Conservation (phyloP, 2,888 invertebrate genomes). For the Amphipyra berbera region DNA sequence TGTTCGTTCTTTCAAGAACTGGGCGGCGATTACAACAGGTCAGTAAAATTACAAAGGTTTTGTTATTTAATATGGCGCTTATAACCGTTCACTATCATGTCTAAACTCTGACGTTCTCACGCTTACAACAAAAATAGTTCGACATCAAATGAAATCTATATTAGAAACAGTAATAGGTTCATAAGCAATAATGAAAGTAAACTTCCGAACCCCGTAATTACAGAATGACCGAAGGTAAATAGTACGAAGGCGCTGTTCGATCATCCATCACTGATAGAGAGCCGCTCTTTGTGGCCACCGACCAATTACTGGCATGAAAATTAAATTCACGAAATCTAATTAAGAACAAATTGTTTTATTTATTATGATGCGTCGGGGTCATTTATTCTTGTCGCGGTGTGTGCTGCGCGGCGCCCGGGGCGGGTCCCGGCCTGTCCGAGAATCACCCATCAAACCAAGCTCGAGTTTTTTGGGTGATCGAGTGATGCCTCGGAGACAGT, state of each 20-base stretch:
- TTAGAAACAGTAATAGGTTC: slow-evolving; percentile 85
- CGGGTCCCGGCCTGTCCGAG: slow-evolving; percentile 73
- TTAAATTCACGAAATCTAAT: slow-evolving; percentile 90
- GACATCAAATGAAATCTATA: slow-evolving; percentile 82
- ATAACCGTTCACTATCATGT: background rate
- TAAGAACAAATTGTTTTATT: slow-evolving; percentile 90
- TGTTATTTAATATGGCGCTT: slow-evolving; percentile 4
- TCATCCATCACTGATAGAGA: slow-evolving; percentile 89
- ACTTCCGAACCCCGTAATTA: slow-evolving; percentile 88
- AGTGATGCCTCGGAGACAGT: slow-evolving; percentile 55
- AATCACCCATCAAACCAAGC: slow-evolving; percentile 55
- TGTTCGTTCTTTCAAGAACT: slow-evolving; percentile 23
- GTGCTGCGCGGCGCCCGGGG: slow-evolving; percentile 83
- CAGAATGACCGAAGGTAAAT: slow-evolving; percentile 84
- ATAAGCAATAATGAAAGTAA: slow-evolving; percentile 86
- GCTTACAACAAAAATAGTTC: slow-evolving; percentile 68
- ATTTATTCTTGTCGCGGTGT: slow-evolving; percentile 86
- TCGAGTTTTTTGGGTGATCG: slow-evolving; percentile 68
- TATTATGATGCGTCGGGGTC: slow-evolving; percentile 89
- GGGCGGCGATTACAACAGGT: slow-evolving; percentile 5
- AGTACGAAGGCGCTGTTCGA: slow-evolving; percentile 85
- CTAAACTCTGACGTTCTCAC: slow-evolving; percentile 58
- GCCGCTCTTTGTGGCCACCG: slow-evolving; percentile 87
- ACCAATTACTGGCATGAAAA: slow-evolving; percentile 90
- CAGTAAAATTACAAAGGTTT: slow-evolving; percentile 8